phyloP scores from a whole-genome alignment of 2,113 vertebrate genomes.

The Chaetura pelagica region DNA sequence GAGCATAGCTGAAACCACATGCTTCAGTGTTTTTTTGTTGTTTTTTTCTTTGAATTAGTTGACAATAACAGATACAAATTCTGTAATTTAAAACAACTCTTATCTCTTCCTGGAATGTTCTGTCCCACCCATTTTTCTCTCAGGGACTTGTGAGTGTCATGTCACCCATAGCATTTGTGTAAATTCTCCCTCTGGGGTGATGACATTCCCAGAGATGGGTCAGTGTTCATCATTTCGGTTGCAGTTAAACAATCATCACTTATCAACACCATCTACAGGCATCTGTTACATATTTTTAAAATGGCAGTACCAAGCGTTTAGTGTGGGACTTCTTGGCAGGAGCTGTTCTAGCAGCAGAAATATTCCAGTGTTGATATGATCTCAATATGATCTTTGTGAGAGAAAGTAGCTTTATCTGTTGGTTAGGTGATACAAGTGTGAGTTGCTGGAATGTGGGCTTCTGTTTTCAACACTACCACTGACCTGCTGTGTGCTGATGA shows the following conservation, averaged over 20 bases:
- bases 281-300: neutral
- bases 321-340: neutral
- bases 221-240: neutral
- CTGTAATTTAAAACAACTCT: neutral
- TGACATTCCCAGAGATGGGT: constrained; percentile 19
- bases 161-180: neutral
- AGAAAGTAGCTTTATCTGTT: neutral
- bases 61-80: neutral
- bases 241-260: neutral
- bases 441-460: neutral
- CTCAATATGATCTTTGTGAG: neutral
- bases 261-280: neutral
- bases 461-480: neutral
- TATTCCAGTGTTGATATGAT: neutral
- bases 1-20: neutral
- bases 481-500: neutral
- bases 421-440: neutral
- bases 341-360: neutral
- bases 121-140: constrained; percentile 1
- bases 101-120: constrained; percentile 12
- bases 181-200: neutral
- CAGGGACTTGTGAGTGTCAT: neutral
- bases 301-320: neutral
- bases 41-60: neutral
- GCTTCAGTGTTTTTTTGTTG: neutral